Percentiles rank a stretch among this genome's conserved stretches.
These are phyloP conservation scores for Scelioninae gen. 1 DNA, from an alignment of 2,888 invertebrate species.

Conservation along the genomic window DNA sequence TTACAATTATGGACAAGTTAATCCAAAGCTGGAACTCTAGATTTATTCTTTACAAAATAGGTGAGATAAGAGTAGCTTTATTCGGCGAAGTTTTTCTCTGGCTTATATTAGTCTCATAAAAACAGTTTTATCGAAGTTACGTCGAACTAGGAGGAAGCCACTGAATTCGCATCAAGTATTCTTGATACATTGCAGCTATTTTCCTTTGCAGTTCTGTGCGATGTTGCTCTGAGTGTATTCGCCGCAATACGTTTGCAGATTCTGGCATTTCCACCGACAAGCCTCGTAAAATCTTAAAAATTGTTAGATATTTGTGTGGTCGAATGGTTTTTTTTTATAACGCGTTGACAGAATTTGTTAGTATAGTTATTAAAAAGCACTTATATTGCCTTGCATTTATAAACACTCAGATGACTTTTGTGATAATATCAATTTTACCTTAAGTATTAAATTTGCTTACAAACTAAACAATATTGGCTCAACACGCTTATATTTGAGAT, in stretches of 20 bases:
- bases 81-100: conserved; percentile 43
- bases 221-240: conserved; percentile 30
- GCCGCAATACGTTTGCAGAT: conserved; percentile 24
- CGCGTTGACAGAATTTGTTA: conserved; percentile 72
- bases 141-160: conserved; percentile 41
- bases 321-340: conserved; percentile 11
- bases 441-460: neutral
- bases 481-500: too few relatives aligned
- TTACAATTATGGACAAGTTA: too few relatives aligned
- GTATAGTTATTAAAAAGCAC: conserved; percentile 72
- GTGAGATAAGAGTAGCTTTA: conserved; percentile 53
- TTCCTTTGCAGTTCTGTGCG: conserved; percentile 38
- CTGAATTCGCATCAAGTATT: conserved; percentile 57
- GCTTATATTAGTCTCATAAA: conserved; percentile 58
- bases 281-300: conserved; percentile 52
- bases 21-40: conserved; percentile 41
- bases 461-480: neutral
- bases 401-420: too few relatives aligned
- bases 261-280: conserved; percentile 17
- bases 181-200: conserved; percentile 51
- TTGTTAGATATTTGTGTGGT: conserved; percentile 59
- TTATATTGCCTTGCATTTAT: too few relatives aligned
- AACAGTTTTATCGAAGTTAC: conserved; percentile 52
- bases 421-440: conserved; percentile 12
- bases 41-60: conserved; percentile 41